A percentile compares a stretch with the other conserved stretches of the same genome.
Conservation (phyloP, 2,113 vertebrate genomes). For the Grantiella picta region DNA sequence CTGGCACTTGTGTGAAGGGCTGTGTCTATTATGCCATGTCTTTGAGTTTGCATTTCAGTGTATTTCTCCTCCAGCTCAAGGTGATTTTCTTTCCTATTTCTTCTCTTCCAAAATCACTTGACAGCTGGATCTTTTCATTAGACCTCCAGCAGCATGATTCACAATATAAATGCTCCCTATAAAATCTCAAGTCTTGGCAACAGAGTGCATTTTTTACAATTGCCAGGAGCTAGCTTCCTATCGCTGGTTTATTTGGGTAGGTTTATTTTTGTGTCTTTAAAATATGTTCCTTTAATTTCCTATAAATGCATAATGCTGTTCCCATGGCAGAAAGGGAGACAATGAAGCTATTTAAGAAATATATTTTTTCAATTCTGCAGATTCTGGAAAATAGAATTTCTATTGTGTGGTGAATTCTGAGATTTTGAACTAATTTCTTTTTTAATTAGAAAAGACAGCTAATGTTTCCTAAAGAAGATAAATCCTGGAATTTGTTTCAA, state of each 20-base stretch:
- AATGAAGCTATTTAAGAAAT: background rate
- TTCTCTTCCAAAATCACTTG: background rate
- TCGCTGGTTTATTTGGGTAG: slow-evolving; percentile 27
- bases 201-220: background rate
- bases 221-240: slow-evolving; percentile 9
- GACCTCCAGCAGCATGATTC: background rate
- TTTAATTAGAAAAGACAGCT: background rate
- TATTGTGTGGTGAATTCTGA: background rate
- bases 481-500: background rate
- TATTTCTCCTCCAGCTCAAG: background rate
- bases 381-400: background rate
- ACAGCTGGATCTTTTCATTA: slow-evolving; percentile 41
- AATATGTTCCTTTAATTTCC: slow-evolving; percentile 4
- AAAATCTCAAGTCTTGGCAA: slow-evolving; percentile 28
- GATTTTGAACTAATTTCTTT: background rate
- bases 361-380: background rate
- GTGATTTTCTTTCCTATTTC: background rate
- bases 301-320: background rate
- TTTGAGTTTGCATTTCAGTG: background rate
- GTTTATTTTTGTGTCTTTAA: slow-evolving; percentile 29
- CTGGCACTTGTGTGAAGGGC: background rate
- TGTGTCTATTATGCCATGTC: background rate
- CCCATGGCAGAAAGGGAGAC: background rate
- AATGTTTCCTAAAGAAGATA: background rate
- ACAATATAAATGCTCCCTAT: slow-evolving; percentile 15